phyloP scores from a whole-genome alignment of 1,140 invertebrate species.

The Archivesica marissinica region DNA sequence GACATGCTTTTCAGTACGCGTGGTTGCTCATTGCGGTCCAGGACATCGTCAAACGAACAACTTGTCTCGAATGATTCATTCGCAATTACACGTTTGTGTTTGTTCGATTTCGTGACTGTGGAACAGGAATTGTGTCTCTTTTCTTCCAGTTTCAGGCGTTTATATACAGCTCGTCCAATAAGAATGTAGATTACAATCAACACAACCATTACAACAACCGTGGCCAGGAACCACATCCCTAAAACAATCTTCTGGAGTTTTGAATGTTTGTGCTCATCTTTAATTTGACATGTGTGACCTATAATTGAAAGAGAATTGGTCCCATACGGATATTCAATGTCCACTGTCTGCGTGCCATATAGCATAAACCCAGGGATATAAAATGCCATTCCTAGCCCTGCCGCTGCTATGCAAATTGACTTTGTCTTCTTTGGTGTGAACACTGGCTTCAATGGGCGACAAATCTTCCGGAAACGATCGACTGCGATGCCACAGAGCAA shows the following conservation, averaged over 20 bases:
- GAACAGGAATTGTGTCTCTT: conserved; percentile 38
- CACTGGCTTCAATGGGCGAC: conserved; percentile 58
- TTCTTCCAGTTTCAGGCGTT: conserved; percentile 43
- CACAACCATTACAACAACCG: conserved; percentile 17
- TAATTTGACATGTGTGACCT: conserved; percentile 41
- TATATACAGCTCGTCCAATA: conserved; percentile 41
- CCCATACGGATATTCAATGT: not conserved
- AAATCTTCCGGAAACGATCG: conserved; percentile 65
- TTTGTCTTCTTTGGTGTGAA: conserved; percentile 38
- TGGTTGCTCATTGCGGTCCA: not conserved
- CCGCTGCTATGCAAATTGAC: not conserved
- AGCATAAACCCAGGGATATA: conserved; percentile 44
- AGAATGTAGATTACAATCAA: conserved; percentile 22
- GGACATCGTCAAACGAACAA: conserved; percentile 44
- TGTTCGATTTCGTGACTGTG: not conserved
- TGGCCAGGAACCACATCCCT: conserved; percentile 38
- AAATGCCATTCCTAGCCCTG: not conserved
- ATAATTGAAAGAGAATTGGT: not conserved
- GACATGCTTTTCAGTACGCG: conserved; percentile 43
- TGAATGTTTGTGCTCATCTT: conserved; percentile 35
- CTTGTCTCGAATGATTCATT: conserved; percentile 40
- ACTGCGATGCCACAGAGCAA: conserved; percentile 57
- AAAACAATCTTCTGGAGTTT: conserved; percentile 1
- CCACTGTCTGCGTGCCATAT: conserved; percentile 44
- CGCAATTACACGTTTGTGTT: not conserved